These are phyloP conservation scores for Aethes cnicana DNA, from an alignment of 2,888 invertebrate species.

Conservation along the genomic window DNA sequence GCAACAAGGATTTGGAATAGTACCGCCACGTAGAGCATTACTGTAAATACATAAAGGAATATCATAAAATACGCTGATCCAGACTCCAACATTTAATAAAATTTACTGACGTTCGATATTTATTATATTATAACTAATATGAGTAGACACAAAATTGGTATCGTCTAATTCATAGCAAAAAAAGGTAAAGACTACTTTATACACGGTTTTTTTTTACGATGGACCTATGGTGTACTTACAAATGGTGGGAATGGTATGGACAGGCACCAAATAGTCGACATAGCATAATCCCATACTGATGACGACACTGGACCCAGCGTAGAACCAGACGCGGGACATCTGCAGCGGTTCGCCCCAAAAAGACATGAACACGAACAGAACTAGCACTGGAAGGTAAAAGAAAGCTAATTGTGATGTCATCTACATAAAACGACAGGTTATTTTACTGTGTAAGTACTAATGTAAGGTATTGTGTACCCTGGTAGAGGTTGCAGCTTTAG, in stretches of 20 bases:
- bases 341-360: slow-evolving; percentile 67
- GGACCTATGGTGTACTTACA: slow-evolving; percentile 50
- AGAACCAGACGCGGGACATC: slow-evolving; percentile 62
- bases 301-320: slow-evolving; percentile 51
- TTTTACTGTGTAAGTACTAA: too few relatives aligned
- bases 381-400: slow-evolving; percentile 54
- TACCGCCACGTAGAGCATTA: slow-evolving; percentile 61
- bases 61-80: too few relatives aligned
- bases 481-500: too few relatives aligned
- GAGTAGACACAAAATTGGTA: too few relatives aligned
- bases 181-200: too few relatives aligned
- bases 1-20: slow-evolving; percentile 57
- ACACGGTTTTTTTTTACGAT: not conserved
- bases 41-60: too few relatives aligned
- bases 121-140: too few relatives aligned
- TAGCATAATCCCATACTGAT: slow-evolving; percentile 63
- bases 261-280: slow-evolving; percentile 64
- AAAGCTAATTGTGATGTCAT: not conserved
- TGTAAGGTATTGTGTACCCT: too few relatives aligned
- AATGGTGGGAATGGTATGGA: slow-evolving; percentile 61
- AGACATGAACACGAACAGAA: slow-evolving; percentile 62
- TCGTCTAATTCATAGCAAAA: too few relatives aligned
- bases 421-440: too few relatives aligned
- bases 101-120: too few relatives aligned
- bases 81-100: too few relatives aligned